Base-by-base conservation (phyloP, 2,797 vertebrate genomes). In the Enteromius mattozi region DNA sequence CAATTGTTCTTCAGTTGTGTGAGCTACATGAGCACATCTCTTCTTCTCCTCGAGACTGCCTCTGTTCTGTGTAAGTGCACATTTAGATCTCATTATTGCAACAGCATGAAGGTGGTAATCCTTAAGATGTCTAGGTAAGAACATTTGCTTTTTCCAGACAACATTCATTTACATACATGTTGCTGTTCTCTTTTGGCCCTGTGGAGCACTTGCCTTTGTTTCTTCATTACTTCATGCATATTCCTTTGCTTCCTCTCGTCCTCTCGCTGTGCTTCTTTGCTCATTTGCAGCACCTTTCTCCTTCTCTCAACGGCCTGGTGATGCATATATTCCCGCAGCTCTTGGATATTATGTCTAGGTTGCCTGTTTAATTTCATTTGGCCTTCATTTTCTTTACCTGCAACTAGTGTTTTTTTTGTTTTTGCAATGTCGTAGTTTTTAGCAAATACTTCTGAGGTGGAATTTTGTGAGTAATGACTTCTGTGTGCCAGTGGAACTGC, bases 191-290 rank as follows among this genome's bases (percentile, higher is more conserved):
- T 80, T 16, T 37, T 83, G 37, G n/a, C 35, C 61, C 27, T 49
- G 27, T 81, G 70, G 13, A 92, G 0, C 0, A 91, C 93, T 86
- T 94, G 94, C 75, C 80, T 92, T 91, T 96, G 95, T 66, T 90
- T 93, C 79, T 83, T 88, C 40, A 93, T 91, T 0, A 95, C 87
- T 1, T 94, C 94, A 68, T 91, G 91, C 24, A 96, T 12, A 69
- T 91, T 89, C 63, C 66, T 91, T 30, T 76, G 89, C 19, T 88
- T 91, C 72, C 54, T 79, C 82, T 94, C 91, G 0, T 0, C 75
- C 0, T 92, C 89, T 16, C 74, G 83, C 0, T 13, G 24, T 2
- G 45, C 83, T 2, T 74, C 30, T 9, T 45, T 89, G 17, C 89
- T 93, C 45, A 91, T 92, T 47, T 93, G 80, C 0, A 61, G 80